Evolutionary conservation across 2,113 vertebrate genomes (phyloP).

Genomic region (Aramus guarauna): DNA sequence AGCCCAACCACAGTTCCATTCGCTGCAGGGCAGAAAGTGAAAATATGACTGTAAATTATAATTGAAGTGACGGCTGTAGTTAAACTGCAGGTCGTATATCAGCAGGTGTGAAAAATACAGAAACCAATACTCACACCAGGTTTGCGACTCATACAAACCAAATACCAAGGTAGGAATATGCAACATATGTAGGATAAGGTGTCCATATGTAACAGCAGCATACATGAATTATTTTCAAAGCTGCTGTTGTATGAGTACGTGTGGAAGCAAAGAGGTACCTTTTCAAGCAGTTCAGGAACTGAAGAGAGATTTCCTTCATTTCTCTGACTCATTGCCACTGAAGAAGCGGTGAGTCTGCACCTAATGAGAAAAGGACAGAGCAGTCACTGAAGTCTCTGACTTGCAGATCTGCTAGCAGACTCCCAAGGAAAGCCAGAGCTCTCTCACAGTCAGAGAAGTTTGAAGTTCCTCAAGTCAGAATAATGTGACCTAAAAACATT

Average conservation of each 20-base stretch:
- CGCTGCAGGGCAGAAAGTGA: background rate
- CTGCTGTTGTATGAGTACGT: rapidly evolving
- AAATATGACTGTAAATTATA: background rate
- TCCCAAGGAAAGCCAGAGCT: background rate
- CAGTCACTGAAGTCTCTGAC: background rate
- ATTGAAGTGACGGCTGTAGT: background rate
- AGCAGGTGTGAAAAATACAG: background rate
- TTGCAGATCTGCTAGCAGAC: background rate
- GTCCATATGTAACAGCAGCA: background rate
- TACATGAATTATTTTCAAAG: background rate
- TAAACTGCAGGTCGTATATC: background rate
- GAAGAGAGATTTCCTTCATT: background rate
- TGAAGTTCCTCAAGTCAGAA: background rate
- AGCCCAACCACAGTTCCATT: background rate
- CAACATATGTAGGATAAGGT: background rate
- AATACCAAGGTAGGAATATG: background rate
- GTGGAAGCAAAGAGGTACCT: background rate
- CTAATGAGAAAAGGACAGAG: background rate
- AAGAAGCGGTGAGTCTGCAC: background rate
- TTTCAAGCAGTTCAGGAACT: background rate
- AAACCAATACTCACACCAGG: background rate
- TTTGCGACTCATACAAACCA: background rate
- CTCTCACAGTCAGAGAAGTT: background rate
- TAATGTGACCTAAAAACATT: background rate
- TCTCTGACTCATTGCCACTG: background rate